A percentile compares a stretch with the other conserved stretches of the same genome.
These are phyloP conservation scores for Calliphora vomitoria DNA, from an alignment of 2,888 invertebrate species.

Conservation along the genomic window DNA sequence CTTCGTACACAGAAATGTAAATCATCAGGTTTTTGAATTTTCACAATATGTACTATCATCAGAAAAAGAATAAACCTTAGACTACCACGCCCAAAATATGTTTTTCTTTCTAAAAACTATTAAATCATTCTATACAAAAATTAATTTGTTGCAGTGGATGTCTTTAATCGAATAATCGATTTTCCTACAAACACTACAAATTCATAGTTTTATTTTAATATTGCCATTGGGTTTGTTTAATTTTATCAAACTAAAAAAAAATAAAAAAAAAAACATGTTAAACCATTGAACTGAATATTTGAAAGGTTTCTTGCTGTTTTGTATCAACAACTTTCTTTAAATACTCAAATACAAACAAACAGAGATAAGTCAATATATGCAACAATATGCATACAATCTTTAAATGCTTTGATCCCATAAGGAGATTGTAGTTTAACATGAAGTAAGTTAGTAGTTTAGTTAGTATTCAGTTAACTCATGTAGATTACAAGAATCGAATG, in stretches of 20 bases:
- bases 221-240: slow-evolving; percentile 2
- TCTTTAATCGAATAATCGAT: not conserved
- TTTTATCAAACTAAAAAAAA: not conserved
- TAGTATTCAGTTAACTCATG: slow-evolving; percentile 2
- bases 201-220: slow-evolving; percentile 5
- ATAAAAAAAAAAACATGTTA: slow-evolving; percentile 46
- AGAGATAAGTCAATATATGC: slow-evolving; percentile 33
- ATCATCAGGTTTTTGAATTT: too few relatives aligned
- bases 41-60: too few relatives aligned
- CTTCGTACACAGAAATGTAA: too few relatives aligned
- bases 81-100: too few relatives aligned
- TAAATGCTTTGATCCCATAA: slow-evolving; percentile 41
- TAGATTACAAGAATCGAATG: not conserved
- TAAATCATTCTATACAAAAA: not conserved
- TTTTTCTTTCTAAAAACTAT: too few relatives aligned
- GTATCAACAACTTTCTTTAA: slow-evolving; percentile 64
- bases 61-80: too few relatives aligned
- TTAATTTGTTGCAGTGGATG: not conserved
- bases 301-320: slow-evolving; percentile 62
- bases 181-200: not conserved
- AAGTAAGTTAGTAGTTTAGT: slow-evolving; percentile 40
- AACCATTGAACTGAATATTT: slow-evolving; percentile 62
- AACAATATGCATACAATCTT: slow-evolving; percentile 22
- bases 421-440: slow-evolving; percentile 49
- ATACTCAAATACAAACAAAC: slow-evolving; percentile 4